Evolutionary conservation across 2,113 vertebrate genomes (phyloP).

Genomic region (Glaucidium brasilianum): DNA sequence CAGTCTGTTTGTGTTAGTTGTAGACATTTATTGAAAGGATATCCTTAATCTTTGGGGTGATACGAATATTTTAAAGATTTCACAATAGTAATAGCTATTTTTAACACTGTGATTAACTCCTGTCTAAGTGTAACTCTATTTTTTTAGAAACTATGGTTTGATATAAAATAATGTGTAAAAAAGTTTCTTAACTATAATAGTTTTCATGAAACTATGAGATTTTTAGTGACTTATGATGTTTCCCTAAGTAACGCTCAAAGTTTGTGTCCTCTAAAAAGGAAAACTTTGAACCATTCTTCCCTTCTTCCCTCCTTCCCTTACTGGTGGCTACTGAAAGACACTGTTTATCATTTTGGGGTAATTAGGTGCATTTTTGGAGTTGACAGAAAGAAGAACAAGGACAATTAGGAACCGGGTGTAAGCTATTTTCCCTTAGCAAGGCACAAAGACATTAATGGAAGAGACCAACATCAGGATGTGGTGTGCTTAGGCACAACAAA

Average conservation of each 20-base stretch:
- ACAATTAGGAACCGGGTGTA: not conserved
- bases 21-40: not conserved
- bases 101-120: not conserved
- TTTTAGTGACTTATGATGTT: not conserved
- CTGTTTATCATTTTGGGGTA: not conserved
- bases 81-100: not conserved
- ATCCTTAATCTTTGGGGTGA: not conserved
- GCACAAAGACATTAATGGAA: not conserved
- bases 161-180: not conserved
- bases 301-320: not conserved
- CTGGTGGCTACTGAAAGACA: not conserved
- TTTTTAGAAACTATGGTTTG: not conserved
- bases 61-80: conserved; percentile 41
- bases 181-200: not conserved
- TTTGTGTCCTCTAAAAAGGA: not conserved
- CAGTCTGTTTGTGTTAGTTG: conserved; percentile 3
- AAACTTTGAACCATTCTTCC: not conserved
- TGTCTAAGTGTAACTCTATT: not conserved
- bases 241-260: not conserved
- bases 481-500: not conserved
- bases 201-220: not conserved
- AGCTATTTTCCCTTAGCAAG: not conserved
- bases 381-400: not conserved
- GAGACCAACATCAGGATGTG: not conserved
- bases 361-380: not conserved